Evolutionary conservation across 2,797 vertebrate genomes (phyloP).

Genomic region (Cynodonichthys magdalenae): DNA sequence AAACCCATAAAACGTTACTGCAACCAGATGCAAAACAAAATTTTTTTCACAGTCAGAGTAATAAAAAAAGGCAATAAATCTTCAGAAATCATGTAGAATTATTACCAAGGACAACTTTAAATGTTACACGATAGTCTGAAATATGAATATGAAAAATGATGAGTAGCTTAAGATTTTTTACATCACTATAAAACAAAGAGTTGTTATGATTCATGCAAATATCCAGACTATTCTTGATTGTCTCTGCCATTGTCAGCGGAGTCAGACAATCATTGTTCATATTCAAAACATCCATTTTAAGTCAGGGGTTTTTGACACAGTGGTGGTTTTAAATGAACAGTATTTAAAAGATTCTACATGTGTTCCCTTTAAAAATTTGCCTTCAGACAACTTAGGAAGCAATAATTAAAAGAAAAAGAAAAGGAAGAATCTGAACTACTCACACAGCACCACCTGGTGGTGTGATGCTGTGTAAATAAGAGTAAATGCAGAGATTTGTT

Average conservation of each 20-base stretch:
- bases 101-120: too few species aligned
- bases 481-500: background rate
- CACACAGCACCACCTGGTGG: slow-evolving; percentile 32
- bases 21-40: too few species aligned
- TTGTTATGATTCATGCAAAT: background rate
- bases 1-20: too few species aligned
- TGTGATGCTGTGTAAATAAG: background rate
- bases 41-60: too few species aligned
- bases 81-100: too few species aligned
- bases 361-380: background rate
- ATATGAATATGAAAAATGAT: too few species aligned
- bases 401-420: background rate
- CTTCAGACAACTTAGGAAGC: background rate
- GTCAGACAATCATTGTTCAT: slow-evolving; percentile 16
- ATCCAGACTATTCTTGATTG: background rate
- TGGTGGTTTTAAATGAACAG: background rate
- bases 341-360: background rate
- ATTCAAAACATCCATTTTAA: background rate
- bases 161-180: background rate
- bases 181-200: background rate
- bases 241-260: slow-evolving; percentile 24
- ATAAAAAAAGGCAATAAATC: too few species aligned
- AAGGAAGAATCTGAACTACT: background rate
- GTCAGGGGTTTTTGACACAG: slow-evolving; percentile 7
- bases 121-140: too few species aligned